These are phyloP conservation scores for Stomatorhinus ivindoensis DNA, from an alignment of 2,113 vertebrate genomes.

Conservation along the genomic window DNA sequence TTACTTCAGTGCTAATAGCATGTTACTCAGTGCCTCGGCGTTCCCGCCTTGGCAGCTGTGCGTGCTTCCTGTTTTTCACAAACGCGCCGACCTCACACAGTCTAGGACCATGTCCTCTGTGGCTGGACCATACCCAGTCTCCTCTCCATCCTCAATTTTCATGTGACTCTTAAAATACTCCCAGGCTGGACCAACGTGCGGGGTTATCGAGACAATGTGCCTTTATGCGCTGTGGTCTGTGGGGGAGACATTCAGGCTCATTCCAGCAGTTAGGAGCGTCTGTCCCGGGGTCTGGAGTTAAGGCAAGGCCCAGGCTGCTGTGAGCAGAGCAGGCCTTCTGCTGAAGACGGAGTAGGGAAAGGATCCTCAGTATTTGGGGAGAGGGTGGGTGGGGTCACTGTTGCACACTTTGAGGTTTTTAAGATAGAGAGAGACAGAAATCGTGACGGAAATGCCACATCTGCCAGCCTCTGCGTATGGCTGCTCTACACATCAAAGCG, in stretches of 20 bases:
- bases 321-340: background rate
- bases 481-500: conserved; percentile 2
- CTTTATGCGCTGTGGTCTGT: background rate
- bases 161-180: background rate
- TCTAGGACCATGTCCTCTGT: background rate
- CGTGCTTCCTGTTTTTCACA: background rate
- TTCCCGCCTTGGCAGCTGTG: background rate
- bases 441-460: background rate
- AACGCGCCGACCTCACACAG: background rate
- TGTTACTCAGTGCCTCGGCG: background rate
- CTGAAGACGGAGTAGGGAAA: background rate
- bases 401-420: background rate
- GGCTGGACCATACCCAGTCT: background rate
- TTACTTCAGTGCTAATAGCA: background rate
- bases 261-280: background rate
- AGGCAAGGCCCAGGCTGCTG: background rate
- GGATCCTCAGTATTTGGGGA: background rate
- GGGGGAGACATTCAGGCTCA: background rate
- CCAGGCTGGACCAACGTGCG: background rate
- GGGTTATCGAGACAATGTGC: background rate
- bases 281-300: background rate
- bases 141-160: background rate
- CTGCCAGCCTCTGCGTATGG: background rate
- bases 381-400: background rate
- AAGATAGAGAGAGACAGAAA: background rate